A percentile compares a stretch with the other conserved stretches of the same genome.
These are phyloP conservation scores for Charanyca ferruginea DNA, from an alignment of 2,888 invertebrate genomes.

Conservation along the genomic window DNA sequence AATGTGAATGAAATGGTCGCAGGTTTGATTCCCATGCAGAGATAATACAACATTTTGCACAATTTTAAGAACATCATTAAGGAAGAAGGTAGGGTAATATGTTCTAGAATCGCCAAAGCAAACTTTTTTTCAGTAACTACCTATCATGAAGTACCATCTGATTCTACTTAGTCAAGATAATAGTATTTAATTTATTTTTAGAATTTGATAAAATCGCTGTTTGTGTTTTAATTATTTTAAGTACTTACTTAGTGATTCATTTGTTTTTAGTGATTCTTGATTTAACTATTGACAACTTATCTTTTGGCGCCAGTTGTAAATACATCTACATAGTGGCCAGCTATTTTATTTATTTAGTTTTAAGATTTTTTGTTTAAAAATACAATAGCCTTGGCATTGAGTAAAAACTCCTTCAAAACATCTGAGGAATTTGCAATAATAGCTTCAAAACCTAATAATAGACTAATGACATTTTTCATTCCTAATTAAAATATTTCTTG, in stretches of 20 bases:
- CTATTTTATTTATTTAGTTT: too few relatives aligned
- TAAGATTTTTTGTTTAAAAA: too few relatives aligned
- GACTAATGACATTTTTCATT: background rate
- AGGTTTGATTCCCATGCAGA: background rate
- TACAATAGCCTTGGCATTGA: too few relatives aligned
- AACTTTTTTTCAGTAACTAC: background rate
- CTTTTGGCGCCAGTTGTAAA: background rate
- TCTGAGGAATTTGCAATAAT: background rate
- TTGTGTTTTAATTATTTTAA: constrained; percentile 5
- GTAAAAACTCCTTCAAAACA: too few relatives aligned
- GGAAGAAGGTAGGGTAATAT: too few relatives aligned
- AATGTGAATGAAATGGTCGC: background rate
- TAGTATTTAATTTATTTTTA: background rate
- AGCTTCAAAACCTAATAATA: background rate
- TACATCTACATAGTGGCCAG: too few relatives aligned
- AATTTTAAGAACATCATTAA: background rate
- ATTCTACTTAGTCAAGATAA: background rate
- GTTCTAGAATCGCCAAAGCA: too few relatives aligned
- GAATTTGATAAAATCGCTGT: constrained; percentile 27
- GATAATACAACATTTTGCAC: background rate
- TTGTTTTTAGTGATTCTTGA: constrained; percentile 20
- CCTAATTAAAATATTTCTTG: constrained; percentile 14
- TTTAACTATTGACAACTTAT: constrained; percentile 34
- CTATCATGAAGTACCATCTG: background rate
- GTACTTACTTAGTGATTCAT: constrained; percentile 41